Base-by-base conservation (phyloP, 2,113 vertebrate genomes). In the Sitta europaea region DNA sequence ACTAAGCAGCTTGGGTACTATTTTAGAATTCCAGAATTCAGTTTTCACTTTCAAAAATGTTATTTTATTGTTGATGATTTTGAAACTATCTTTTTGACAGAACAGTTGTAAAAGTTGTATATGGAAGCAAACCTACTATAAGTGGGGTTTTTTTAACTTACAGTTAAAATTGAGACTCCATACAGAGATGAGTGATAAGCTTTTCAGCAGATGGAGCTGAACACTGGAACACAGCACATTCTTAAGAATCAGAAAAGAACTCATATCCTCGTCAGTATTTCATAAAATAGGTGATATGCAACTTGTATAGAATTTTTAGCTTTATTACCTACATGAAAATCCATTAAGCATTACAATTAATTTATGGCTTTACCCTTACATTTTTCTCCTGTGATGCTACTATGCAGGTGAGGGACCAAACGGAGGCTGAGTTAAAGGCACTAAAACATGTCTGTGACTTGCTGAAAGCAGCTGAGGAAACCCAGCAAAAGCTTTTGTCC, bases 331-430 rank as follows among this genome's bases (percentile, higher is more conserved):
- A 50, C 9, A 15, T 71, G 63, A 63, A 88, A 91, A 94, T 40
- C 29, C 20, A 66, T 50, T 86, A 47, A 76, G 43, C 81, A 54
- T 71, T 50, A 36, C 29, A 92, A 85, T 71, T 86, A 96, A 89
- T 90, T 75, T 96, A 65, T 94, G 68, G 82, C 40, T 96, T 97
- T 96, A 70, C 48, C 67, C 55, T 86, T 88, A 72, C 50, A 93
- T 97, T 92, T 93, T 94, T 94, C 88, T 92, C 59, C 36, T 89
- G 36, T 94, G 85, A 94, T 95, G 79, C 65, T 77, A 58, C 85
- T 58, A 31, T 96, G 94, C 97, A 99, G 99, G 97, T 98, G 96
- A 98, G 97, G 93, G 91, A 94, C 93, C 96, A 98, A 97, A 94
- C 71, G 35, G 96, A 98, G 96, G 73, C 95, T 58, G 95, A 97